A percentile compares a stretch with the other conserved stretches of the same genome.
Evolutionary conservation across 1,140 invertebrate species (phyloP).

Genomic region (Cherax destructor): DNA sequence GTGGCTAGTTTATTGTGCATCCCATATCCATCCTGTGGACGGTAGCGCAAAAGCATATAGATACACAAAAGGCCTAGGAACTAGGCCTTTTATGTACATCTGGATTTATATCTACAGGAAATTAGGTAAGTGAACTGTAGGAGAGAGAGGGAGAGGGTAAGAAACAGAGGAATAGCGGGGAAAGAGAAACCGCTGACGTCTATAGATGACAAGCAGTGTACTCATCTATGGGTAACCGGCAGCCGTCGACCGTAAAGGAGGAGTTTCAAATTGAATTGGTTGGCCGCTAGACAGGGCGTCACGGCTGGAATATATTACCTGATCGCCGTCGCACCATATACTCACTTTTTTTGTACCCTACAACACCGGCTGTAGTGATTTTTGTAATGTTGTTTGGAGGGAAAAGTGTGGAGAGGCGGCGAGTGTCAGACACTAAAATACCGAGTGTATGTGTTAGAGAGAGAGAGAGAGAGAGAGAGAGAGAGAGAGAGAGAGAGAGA

Average conservation of each 20-base stretch:
- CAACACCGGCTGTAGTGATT: too few species aligned
- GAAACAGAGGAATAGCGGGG: not conserved
- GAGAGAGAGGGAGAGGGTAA: not conserved
- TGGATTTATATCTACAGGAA: not conserved
- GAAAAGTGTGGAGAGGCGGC: too few species aligned
- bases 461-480: too few species aligned
- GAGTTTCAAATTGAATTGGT: conserved; percentile 58
- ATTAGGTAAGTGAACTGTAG: not conserved
- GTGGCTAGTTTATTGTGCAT: too few species aligned
- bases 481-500: too few species aligned
- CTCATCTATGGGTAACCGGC: conserved; percentile 1
- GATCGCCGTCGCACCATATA: conserved; percentile 9
- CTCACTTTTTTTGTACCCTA: not conserved
- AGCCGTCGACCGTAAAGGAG: conserved; percentile 34
- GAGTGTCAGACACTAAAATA: too few species aligned
- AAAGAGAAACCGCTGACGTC: conserved; percentile 6
- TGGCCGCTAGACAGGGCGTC: conserved; percentile 47
- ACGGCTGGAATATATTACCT: conserved; percentile 50
- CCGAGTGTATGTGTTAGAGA: too few species aligned
- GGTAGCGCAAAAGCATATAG: too few species aligned
- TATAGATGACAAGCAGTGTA: conserved; percentile 43
- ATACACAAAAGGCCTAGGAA: too few species aligned
- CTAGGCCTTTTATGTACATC: too few species aligned
- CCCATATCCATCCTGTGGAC: too few species aligned
- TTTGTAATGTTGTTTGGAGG: too few species aligned